Percentiles rank a stretch among this genome's conserved stretches.
Evolutionary conservation across 2,888 invertebrate species (phyloP).

Genomic region (Napeogenes sylphis): DNA sequence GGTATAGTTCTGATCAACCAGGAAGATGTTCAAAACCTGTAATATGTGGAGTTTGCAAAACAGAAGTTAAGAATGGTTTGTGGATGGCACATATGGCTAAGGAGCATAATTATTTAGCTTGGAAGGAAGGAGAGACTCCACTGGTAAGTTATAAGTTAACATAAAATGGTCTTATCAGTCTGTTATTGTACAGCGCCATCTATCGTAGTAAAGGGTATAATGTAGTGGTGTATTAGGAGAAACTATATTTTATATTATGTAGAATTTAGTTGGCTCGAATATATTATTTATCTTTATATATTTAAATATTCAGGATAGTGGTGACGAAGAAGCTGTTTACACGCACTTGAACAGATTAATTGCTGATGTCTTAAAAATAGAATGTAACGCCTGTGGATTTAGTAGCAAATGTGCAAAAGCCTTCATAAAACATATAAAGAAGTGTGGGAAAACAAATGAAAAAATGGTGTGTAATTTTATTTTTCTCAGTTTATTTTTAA

Average conservation of each 20-base stretch:
- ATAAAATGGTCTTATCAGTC: too few species aligned
- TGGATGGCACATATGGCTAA: constrained; percentile 45
- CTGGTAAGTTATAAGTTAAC: constrained; percentile 37
- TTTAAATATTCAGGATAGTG: constrained; percentile 29
- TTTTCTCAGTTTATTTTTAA: too few species aligned
- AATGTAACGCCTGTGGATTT: constrained; percentile 40
- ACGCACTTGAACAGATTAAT: constrained; percentile 39
- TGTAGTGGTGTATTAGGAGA: too few species aligned
- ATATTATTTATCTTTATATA: too few species aligned
- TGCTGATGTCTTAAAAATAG: constrained; percentile 35
- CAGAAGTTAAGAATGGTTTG: constrained; percentile 12
- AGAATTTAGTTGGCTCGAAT: not conserved
- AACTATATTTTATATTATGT: too few species aligned
- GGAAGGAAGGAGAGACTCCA: constrained; percentile 37
- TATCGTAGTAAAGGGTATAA: not conserved
- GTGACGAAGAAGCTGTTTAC: constrained; percentile 36
- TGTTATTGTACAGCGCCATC: not conserved
- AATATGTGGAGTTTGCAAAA: constrained; percentile 35
- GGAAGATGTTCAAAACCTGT: constrained; percentile 8
- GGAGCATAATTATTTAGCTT: constrained; percentile 46
- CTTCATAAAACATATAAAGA: constrained; percentile 41
- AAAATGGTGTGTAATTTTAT: not conserved
- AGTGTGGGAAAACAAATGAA: constrained; percentile 31
- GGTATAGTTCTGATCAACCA: too few species aligned
- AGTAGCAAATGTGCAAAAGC: constrained; percentile 37